A percentile compares a stretch with the other conserved stretches of the same genome.
Conservation (phyloP, 1,140 invertebrate species). For the Aphis craccivora region DNA sequence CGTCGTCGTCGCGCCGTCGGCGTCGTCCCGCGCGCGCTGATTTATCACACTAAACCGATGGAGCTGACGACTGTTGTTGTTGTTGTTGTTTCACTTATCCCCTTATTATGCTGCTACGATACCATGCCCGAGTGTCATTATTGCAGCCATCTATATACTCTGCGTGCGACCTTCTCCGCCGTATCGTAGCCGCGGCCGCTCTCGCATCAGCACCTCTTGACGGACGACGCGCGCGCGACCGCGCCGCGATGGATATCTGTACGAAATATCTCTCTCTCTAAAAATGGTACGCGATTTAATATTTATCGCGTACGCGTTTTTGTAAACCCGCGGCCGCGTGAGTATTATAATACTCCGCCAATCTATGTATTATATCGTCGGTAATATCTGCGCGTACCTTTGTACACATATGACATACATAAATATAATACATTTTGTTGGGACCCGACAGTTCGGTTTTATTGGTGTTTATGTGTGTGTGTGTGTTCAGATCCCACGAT, state of each 20-base stretch:
- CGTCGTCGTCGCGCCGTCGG: background rate
- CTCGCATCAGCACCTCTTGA: background rate
- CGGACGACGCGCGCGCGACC: background rate
- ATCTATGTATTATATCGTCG: background rate
- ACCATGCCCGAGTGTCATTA: background rate
- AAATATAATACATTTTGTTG: background rate
- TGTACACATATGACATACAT: background rate
- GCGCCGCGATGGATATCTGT: background rate
- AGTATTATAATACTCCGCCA: no score
- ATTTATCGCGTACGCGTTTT: background rate
- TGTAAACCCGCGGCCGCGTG: background rate
- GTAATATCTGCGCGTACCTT: background rate
- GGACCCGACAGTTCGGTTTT: background rate
- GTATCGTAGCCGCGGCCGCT: background rate
- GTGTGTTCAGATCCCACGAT: background rate
- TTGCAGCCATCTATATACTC: background rate
- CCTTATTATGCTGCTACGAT: background rate
- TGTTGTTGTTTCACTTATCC: conserved; percentile 15
- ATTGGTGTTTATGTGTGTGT: background rate
- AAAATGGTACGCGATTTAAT: background rate
- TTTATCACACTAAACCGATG: conserved; percentile 23
- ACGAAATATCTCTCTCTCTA: conserved; percentile 7
- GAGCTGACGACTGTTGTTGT: background rate
- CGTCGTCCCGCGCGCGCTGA: conserved; percentile 27
- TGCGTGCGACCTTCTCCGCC: background rate